Conservation (phyloP, 2,888 invertebrate species). For the Synergus umbraculus region DNA sequence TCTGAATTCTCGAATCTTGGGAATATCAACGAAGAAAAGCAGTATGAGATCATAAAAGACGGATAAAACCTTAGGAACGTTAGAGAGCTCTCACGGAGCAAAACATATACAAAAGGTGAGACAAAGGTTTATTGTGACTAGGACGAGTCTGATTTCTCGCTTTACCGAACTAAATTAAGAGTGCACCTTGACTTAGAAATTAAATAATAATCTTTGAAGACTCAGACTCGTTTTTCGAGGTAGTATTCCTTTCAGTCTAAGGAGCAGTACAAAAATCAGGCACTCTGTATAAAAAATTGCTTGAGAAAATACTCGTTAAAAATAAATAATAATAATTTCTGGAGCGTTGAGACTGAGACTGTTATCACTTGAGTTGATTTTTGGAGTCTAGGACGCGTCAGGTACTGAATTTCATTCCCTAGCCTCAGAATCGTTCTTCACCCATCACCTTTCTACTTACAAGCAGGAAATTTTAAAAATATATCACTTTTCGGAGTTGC, state of each 20-base stretch:
- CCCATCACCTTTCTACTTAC: neutral
- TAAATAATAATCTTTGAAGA: constrained; percentile 19
- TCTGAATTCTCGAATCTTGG: neutral
- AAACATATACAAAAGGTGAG: constrained; percentile 1
- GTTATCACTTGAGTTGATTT: constrained; percentile 9
- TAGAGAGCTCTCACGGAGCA: neutral
- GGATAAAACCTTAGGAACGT: constrained; percentile 15
- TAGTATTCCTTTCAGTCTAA: constrained; percentile 12
- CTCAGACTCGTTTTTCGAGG: constrained; percentile 35
- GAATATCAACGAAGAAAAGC: constrained; percentile 34
- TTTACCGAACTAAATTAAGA: constrained; percentile 21
- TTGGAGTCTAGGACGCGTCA: neutral
- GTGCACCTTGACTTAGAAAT: constrained; percentile 25
- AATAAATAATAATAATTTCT: constrained; percentile 22
- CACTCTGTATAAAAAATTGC: constrained; percentile 17
- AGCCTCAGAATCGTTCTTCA: neutral
- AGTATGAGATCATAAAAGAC: constrained; percentile 29
- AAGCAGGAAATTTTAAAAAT: neutral
- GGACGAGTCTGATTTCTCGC: constrained; percentile 28
- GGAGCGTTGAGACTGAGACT: constrained; percentile 7
- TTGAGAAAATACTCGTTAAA: neutral
- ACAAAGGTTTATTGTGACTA: constrained; percentile 31
- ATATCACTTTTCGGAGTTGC: constrained; percentile 29
- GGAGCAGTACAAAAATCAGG: constrained; percentile 24
- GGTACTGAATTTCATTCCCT: neutral